Evolutionary conservation across 2,797 vertebrate genomes (phyloP).

Genomic region (Urophycis tenuis): DNA sequence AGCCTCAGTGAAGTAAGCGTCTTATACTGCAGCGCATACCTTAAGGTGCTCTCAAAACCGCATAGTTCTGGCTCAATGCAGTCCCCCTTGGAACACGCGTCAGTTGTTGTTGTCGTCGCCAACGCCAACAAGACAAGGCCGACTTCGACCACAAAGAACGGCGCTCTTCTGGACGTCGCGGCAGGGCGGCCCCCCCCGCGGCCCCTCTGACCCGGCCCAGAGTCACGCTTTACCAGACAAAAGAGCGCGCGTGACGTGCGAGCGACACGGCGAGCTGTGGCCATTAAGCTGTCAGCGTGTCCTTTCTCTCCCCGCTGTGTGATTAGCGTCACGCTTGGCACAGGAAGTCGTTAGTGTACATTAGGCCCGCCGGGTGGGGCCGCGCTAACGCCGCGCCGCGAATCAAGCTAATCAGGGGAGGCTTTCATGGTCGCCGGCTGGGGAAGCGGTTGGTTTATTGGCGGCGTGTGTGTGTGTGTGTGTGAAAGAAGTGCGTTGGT

Average conservation of each 20-base stretch:
- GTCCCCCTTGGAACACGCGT: neutral
- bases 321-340: slow-evolving; percentile 43
- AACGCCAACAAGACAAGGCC: neutral
- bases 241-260: slow-evolving; percentile 8
- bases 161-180: too few relatives aligned
- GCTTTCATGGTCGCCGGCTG: slow-evolving; percentile 23
- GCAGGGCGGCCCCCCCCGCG: too few relatives aligned
- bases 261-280: slow-evolving; percentile 12
- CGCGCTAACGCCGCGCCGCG: slow-evolving; percentile 23
- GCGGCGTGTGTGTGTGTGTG: too few relatives aligned
- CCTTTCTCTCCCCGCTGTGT: slow-evolving; percentile 23
- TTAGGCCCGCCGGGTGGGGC: slow-evolving; percentile 38
- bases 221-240: slow-evolving; percentile 18
- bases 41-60: too few relatives aligned
- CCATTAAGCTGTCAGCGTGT: slow-evolving; percentile 35
- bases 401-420: slow-evolving; percentile 30
- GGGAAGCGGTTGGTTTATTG: slow-evolving; percentile 16
- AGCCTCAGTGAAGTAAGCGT: neutral
- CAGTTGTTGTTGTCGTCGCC: neutral
- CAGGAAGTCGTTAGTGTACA: slow-evolving; percentile 45
- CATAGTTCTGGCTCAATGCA: neutral
- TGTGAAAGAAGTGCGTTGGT: neutral
- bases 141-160: too few relatives aligned
- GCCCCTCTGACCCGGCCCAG: neutral
- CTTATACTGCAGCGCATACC: too few relatives aligned